Evolutionary conservation across 2,113 vertebrate species (phyloP).

Genomic region (Clarias macrocephalus): DNA sequence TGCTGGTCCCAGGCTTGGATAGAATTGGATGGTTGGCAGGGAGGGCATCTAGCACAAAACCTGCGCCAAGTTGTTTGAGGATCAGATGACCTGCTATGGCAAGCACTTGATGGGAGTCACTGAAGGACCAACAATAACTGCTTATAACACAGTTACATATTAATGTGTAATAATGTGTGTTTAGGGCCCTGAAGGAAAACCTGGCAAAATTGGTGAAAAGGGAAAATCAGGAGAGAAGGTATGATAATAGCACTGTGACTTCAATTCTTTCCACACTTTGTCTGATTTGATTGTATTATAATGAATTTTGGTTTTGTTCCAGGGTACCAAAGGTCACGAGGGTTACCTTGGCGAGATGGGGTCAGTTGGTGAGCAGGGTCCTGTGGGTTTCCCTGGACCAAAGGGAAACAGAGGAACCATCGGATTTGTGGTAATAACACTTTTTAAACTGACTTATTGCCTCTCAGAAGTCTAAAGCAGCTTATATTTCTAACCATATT

Average conservation of each 20-base stretch:
- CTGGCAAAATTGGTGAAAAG: conserved; percentile 85
- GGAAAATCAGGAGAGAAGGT: conserved; percentile 91
- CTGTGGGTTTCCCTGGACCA: conserved; percentile 82
- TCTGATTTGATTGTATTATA: conserved; percentile 7
- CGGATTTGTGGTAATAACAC: conserved; percentile 80
- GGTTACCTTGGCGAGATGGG: conserved; percentile 89
- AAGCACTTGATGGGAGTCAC: no score
- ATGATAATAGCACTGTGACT: conserved; percentile 19
- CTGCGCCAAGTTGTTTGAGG: no score
- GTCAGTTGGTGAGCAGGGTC: conserved; percentile 77
- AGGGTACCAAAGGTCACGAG: conserved; percentile 90
- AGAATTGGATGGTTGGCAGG: no score
- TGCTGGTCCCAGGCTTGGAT: no score
- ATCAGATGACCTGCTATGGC: no score
- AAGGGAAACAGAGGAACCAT: conserved; percentile 92
- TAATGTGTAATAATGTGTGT: neutral
- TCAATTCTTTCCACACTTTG: neutral
- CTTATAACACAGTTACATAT: no score
- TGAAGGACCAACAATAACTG: no score
- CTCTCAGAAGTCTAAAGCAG: neutral
- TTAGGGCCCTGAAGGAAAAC: conserved; percentile 92
- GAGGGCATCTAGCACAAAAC: no score
- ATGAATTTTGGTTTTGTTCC: conserved; percentile 45
- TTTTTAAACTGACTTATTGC: neutral
- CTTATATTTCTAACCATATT: conserved; percentile 2